Base-by-base conservation (phyloP, 2,797 vertebrate genomes). In the Sardinella longiceps region DNA sequence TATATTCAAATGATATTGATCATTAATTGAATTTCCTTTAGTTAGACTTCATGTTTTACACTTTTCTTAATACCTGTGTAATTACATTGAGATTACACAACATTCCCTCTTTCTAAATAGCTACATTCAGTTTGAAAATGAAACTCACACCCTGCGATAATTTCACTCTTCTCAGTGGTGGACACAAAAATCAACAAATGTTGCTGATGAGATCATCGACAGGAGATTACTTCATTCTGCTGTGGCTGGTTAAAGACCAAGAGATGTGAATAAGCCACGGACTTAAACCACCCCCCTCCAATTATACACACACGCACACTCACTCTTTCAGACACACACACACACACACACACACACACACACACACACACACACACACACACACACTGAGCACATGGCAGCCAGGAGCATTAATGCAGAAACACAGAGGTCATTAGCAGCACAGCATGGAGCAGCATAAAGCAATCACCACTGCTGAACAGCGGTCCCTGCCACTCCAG, bases 361-460 rank as follows among this genome's bases (percentile, higher is more conserved):
- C 28, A 33, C 63, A 70, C 63, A 70, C 63, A 85, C 84, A 81
- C 80, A 84, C 80, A 81, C 77, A 85, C 81, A 88, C 23, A 87
- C 82, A 83, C 82, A 82, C 46, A 50, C n/a, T 2, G 15, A 45
- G 81, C 70, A 37, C 46, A 82, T 94, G 94, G 91, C 91, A 93
- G 90, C 93, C 92, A 91, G 93, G 91, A 91, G 92, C 92, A 95
- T 95, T 96, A 95, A 95, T 95, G 94, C 95, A 93, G 89, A 91
- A 94, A 92, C 95, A 95, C 93, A 95, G 93, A 94, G 94, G 95
- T 95, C 94, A 95, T 95, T 96, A 95, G 93, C 93, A 94, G 94
- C 93, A 81, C 95, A 88, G 91, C 94, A 94, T 94, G 94, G 91
- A 89, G 91, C 91, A 93, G 94, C 93, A 94, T 95, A 94, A 95